Percentiles rank a stretch among this genome's conserved stretches.
These are phyloP conservation scores for Marasmarcha lunaedactyla DNA, from an alignment of 2,888 invertebrate genomes.

Conservation along the genomic window DNA sequence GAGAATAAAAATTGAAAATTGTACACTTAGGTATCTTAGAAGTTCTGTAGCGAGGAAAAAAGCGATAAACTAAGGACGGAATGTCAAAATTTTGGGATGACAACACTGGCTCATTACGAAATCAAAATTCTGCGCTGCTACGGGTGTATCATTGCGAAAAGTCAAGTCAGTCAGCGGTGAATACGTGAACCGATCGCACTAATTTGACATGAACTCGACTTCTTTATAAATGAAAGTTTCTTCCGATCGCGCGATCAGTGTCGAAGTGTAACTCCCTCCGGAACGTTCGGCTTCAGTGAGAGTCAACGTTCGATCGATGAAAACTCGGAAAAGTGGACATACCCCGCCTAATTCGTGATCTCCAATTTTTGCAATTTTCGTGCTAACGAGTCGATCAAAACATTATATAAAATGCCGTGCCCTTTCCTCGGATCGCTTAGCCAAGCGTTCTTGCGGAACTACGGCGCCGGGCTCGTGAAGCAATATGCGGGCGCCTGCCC, in stretches of 20 bases:
- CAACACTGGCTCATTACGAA: no score
- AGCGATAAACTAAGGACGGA: no score
- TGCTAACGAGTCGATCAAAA: no score
- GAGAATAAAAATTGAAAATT: no score
- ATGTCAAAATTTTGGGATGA: no score
- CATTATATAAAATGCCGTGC: slow-evolving; percentile 82
- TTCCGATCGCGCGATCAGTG: slow-evolving; percentile 42
- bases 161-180: no score
- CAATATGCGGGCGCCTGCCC: slow-evolving; percentile 87
- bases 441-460: slow-evolving; percentile 84
- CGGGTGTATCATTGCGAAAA: no score
- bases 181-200: slow-evolving; percentile 14
- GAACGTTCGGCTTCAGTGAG: slow-evolving; percentile 68
- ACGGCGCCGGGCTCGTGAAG: slow-evolving; percentile 80
- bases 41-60: no score
- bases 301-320: slow-evolving; percentile 49
- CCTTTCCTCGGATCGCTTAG: slow-evolving; percentile 87
- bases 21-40: no score
- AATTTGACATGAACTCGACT: slow-evolving; percentile 65
- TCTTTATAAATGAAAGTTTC: slow-evolving; percentile 64
- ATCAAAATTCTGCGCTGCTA: no score
- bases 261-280: slow-evolving; percentile 27
- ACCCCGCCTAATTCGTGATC: no score
- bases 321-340: slow-evolving; percentile 19
- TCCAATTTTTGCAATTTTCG: no score